Evolutionary conservation across 2,888 invertebrate genomes (phyloP).

Genomic region (Hesperia comma): DNA sequence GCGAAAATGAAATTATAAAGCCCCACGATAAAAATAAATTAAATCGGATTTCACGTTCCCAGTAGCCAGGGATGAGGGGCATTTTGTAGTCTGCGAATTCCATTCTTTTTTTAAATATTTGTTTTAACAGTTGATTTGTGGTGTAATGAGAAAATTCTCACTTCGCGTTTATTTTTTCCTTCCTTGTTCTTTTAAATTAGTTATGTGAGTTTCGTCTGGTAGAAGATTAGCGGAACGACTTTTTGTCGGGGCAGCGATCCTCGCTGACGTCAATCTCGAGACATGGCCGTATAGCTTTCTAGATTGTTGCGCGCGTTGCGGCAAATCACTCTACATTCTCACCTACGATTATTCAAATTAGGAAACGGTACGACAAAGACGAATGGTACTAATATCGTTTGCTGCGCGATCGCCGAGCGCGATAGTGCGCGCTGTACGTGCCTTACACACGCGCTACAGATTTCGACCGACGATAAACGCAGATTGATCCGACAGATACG

Average conservation of each 20-base stretch:
- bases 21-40: constrained; percentile 84
- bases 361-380: constrained; percentile 82
- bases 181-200: constrained; percentile 45
- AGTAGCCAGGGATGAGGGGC: constrained; percentile 79
- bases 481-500: constrained; percentile 80
- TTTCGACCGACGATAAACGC: constrained; percentile 73
- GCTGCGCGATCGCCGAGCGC: constrained; percentile 68
- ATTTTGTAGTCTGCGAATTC: constrained; percentile 79
- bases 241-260: constrained; percentile 5
- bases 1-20: constrained; percentile 85
- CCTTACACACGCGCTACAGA: constrained; percentile 79
- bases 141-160: constrained; percentile 80
- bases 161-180: constrained; percentile 65
- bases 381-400: constrained; percentile 82
- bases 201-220: constrained; percentile 31
- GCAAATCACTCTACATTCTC: constrained; percentile 79
- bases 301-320: constrained; percentile 57
- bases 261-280: constrained; percentile 19
- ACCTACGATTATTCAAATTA: constrained; percentile 84
- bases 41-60: constrained; percentile 83
- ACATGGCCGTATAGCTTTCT: constrained; percentile 45
- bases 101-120: constrained; percentile 81
- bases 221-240: constrained; percentile 25
- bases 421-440: constrained; percentile 73
- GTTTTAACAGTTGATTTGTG: constrained; percentile 82